phyloP scores from a whole-genome alignment of 2,113 vertebrate genomes.

The Suncus etruscus region DNA sequence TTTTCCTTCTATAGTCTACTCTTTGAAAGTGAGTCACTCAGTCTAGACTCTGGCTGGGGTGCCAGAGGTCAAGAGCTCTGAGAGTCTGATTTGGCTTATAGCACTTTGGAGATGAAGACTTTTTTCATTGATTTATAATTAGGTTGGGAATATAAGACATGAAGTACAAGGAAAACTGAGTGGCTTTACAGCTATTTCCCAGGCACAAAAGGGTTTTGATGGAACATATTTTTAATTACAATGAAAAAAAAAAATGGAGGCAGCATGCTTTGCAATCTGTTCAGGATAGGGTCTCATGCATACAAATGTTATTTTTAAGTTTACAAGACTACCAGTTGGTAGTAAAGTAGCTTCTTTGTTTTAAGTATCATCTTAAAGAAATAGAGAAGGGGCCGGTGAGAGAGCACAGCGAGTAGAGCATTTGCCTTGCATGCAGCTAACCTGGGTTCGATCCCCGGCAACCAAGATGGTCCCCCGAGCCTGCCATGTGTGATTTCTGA shows the following conservation, averaged over 20 bases:
- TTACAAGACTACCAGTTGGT: not conserved
- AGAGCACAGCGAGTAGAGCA: too few relatives aligned
- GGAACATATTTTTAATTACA: not conserved
- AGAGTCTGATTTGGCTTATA: not conserved
- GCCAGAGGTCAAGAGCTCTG: not conserved
- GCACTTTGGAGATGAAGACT: not conserved
- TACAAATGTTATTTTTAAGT: not conserved
- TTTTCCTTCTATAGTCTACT: not conserved
- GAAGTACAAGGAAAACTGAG: not conserved
- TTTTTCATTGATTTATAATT: constrained; percentile 20
- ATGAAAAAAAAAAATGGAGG: too few relatives aligned
- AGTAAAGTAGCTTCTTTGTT: not conserved
- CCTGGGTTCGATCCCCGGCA: too few relatives aligned
- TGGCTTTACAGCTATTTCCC: not conserved
- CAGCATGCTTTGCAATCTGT: too few relatives aligned
- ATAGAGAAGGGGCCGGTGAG: not conserved
- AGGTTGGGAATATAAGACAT: not conserved
- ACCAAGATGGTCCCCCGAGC: too few relatives aligned
- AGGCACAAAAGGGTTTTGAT: not conserved
- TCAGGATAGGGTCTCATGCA: too few relatives aligned
- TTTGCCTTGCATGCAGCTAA: too few relatives aligned
- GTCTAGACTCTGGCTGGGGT: not conserved
- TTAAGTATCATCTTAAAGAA: not conserved
- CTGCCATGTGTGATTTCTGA: too few relatives aligned
- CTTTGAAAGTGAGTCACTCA: not conserved